These are phyloP conservation scores for Engraulis encrasicolus DNA, from an alignment of 2,113 vertebrate genomes.

Conservation along the genomic window DNA sequence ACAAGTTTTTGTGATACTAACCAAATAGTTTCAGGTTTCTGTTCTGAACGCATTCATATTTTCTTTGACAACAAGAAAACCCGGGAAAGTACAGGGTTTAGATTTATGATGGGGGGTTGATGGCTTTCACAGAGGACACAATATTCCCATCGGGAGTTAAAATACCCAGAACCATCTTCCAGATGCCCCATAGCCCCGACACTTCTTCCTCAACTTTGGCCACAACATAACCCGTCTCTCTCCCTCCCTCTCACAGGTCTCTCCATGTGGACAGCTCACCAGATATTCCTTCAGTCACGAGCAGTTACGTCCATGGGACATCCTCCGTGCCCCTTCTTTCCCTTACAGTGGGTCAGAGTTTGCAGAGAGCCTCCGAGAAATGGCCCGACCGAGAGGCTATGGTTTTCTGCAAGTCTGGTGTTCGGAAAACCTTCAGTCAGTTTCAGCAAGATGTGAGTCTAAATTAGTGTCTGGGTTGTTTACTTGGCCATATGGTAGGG, in stretches of 20 bases:
- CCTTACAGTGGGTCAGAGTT: slow-evolving; percentile 75
- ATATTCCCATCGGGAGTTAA: background rate
- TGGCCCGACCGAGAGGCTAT: slow-evolving; percentile 80
- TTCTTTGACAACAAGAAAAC: slow-evolving; percentile 6
- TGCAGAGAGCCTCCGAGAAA: slow-evolving; percentile 69
- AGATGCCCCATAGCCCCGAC: background rate
- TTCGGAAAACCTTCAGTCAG: slow-evolving; percentile 84
- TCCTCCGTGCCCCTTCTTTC: slow-evolving; percentile 58
- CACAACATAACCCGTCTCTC: background rate
- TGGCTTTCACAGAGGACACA: background rate
- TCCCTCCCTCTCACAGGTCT: background rate
- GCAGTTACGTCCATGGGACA: slow-evolving; percentile 84
- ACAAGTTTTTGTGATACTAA: background rate
- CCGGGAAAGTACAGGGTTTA: background rate
- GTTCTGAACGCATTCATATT: background rate
- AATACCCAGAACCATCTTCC: background rate
- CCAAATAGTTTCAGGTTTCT: background rate
- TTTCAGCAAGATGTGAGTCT: slow-evolving; percentile 84
- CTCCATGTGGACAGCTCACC: slow-evolving; percentile 66
- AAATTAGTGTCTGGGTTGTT: background rate
- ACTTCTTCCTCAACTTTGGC: background rate
- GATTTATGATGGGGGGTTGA: background rate
- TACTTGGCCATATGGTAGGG: background rate
- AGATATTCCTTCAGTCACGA: slow-evolving; percentile 62
- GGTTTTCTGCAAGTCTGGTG: slow-evolving; percentile 71